A percentile compares a stretch with the other conserved stretches of the same genome.
These are phyloP conservation scores for Cryptotis parvus DNA, from an alignment of 2,113 vertebrate genomes.

Conservation along the genomic window DNA sequence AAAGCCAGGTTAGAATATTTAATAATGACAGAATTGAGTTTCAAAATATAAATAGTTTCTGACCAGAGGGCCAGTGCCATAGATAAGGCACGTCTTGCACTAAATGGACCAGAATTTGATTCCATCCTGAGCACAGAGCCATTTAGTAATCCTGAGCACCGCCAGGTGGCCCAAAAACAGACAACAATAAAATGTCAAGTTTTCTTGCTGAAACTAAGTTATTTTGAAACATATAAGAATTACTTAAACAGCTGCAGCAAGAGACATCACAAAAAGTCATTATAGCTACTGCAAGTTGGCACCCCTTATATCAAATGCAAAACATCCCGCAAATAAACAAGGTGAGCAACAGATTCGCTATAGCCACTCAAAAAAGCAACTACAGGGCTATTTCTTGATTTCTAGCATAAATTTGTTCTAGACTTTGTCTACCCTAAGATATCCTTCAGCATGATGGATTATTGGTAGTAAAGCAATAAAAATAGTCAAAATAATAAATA, in stretches of 20 bases:
- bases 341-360: background rate
- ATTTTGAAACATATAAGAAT: background rate
- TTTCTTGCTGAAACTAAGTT: background rate
- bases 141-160: too few relatives aligned
- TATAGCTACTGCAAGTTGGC: background rate
- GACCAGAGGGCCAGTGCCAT: background rate
- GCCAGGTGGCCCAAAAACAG: too few relatives aligned
- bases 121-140: too few relatives aligned
- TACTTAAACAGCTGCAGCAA: background rate
- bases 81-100: too few relatives aligned
- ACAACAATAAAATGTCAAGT: too few relatives aligned
- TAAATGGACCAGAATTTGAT: too few relatives aligned
- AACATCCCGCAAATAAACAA: conserved; percentile 26
- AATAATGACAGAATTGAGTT: conserved; percentile 1
- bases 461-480: background rate
- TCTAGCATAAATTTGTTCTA: background rate
- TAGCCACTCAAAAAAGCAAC: background rate
- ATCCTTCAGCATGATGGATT: background rate
- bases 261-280: background rate
- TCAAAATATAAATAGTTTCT: background rate
- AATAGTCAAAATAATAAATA: conserved; percentile 10
- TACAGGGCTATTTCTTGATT: background rate
- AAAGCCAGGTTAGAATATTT: background rate
- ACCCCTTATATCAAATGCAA: background rate
- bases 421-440: background rate